Percentiles rank a stretch among this genome's conserved stretches.
phyloP scores from a whole-genome alignment of 1,140 invertebrate genomes.

The Orussus abietinus region DNA sequence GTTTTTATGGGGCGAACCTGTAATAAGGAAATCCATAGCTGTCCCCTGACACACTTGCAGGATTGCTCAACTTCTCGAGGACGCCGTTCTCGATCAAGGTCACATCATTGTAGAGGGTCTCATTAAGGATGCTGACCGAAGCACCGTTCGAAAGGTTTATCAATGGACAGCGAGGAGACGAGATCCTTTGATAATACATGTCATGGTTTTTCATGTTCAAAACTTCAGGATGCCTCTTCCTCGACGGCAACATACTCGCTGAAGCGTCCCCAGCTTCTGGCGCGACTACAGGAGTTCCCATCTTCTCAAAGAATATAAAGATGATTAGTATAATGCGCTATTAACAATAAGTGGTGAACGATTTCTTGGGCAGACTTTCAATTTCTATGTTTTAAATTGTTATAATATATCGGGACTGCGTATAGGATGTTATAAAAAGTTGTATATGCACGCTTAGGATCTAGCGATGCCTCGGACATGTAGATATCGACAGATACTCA shows the following conservation, averaged over 20 bases:
- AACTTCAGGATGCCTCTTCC: constrained; percentile 11
- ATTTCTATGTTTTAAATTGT: not conserved
- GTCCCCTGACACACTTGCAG: constrained; percentile 14
- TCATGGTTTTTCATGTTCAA: no score
- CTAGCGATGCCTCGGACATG: constrained; percentile 5
- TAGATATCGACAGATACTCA: no score
- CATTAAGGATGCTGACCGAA: not conserved
- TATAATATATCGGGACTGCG: no score
- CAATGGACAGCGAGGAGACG: no score
- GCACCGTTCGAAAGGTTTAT: constrained; percentile 7
- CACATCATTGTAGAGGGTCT: not conserved
- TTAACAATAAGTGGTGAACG: constrained; percentile 26
- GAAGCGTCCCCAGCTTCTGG: constrained; percentile 22
- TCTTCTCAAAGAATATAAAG: no score
- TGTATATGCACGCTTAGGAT: not conserved
- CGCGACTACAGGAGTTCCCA: no score
- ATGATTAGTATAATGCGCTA: no score
- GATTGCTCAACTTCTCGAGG: constrained; percentile 9
- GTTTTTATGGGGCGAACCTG: no score
- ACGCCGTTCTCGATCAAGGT: constrained; percentile 4
- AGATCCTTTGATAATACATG: no score
- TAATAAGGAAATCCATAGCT: constrained; percentile 24
- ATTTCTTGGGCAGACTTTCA: constrained; percentile 12
- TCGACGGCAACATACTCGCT: constrained; percentile 11
- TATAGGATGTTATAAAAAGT: not conserved